phyloP scores from a whole-genome alignment of 2,797 vertebrate species.

The Pterois miles region DNA sequence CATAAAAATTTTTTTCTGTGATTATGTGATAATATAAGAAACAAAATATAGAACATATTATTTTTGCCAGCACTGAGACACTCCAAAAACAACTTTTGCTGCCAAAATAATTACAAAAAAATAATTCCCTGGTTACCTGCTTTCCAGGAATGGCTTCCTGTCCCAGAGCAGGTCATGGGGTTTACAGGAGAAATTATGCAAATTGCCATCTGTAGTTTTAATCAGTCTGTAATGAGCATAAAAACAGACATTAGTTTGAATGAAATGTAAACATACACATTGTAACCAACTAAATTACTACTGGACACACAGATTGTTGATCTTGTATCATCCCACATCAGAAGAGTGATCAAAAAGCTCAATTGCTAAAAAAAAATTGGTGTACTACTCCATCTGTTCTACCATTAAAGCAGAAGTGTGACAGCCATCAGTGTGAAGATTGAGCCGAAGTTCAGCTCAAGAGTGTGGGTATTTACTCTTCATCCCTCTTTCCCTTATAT shows the following conservation, averaged over 20 bases:
- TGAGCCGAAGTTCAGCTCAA: slow-evolving; percentile 7
- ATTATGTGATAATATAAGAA: neutral
- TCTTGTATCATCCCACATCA: slow-evolving; percentile 8
- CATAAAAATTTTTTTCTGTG: neutral
- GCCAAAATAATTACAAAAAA: neutral
- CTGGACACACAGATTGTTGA: slow-evolving; percentile 13
- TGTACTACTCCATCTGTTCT: slow-evolving; percentile 6
- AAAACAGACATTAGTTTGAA: neutral
- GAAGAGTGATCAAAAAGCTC: slow-evolving; percentile 20
- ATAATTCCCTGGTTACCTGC: neutral
- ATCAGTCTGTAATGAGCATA: slow-evolving; percentile 14
- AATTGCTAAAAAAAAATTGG: neutral
- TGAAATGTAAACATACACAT: slow-evolving; percentile 1
- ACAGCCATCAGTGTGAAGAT: neutral
- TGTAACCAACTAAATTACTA: neutral
- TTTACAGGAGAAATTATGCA: neutral
- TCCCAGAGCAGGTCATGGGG: neutral
- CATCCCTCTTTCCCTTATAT: slow-evolving; percentile 3
- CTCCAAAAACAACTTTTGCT: neutral
- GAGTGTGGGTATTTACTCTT: slow-evolving; percentile 12
- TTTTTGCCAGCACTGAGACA: neutral
- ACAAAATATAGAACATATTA: neutral
- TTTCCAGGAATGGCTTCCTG: neutral
- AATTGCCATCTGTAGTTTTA: neutral
- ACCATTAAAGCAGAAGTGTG: slow-evolving; percentile 7